Base-by-base conservation (phyloP, 2,113 vertebrate species). In the Larimichthys polyactis region DNA sequence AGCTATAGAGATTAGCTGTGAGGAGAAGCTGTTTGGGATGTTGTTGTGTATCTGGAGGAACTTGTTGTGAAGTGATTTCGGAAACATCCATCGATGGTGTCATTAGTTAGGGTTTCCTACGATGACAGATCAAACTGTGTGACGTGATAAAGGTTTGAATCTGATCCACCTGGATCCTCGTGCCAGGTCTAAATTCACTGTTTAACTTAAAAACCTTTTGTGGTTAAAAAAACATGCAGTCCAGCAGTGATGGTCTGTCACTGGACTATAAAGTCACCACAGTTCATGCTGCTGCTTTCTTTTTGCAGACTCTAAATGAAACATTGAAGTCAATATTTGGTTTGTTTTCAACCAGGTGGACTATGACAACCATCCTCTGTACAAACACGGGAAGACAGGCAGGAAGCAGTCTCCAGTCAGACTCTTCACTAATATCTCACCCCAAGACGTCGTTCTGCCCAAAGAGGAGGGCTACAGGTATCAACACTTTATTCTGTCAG, bases 321-420 rank as follows among this genome's bases (percentile, higher is more conserved):
- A 46, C 4, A 36, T 15, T 52, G 1, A 17, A 49, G 32, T 24
- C 15, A 32, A 14, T 22, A 4, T 64, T 24, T 69, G 86, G 69
- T 62, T 24, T 71, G 78, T 75, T 32, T 71, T 27, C 29, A 55
- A 88, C 68, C 87, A 99, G 98, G 97, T 99, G 83, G 98, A 98
- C 92, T 99, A 99, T 81, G 97, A 99, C 88, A 99, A 99, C 89
- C 98, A 99, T 73, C 94, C 96, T 44, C 94, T 98, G 65, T 99
- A 98, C 86, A 99, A 99, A 88, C 96, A 98, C 4, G 98, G 97
- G 43, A 97, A 97, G 89, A 97, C 93, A 0, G 98, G 98, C 68
- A 95, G 98, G 20, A 98, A 95, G 62, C 97, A 98, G 79, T 98
- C 98, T 66, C 98, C 98, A 12, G 98, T 99, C 58, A 95, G 98